phyloP scores from a whole-genome alignment of 2,113 vertebrate genomes.

The Otocyon megalotis region DNA sequence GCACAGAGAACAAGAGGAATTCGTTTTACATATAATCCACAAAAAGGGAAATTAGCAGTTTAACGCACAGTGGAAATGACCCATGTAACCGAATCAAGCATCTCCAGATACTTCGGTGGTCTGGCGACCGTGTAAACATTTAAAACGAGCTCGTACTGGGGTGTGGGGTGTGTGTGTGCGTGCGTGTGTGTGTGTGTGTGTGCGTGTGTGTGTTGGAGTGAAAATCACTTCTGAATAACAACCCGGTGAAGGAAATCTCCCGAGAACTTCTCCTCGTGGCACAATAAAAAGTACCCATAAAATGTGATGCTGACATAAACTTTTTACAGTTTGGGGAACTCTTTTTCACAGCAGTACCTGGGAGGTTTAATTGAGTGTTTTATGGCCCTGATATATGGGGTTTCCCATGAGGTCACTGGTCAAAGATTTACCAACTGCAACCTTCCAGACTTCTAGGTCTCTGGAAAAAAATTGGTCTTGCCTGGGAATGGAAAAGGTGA shows the following conservation, averaged over 20 bases:
- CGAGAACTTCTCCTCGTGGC: neutral
- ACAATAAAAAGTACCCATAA: neutral
- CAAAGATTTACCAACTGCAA: neutral
- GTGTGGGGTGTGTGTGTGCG: rapidly evolving
- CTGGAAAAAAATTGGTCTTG: neutral
- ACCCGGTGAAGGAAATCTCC: neutral
- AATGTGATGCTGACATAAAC: neutral
- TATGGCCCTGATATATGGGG: neutral
- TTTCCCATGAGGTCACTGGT: neutral
- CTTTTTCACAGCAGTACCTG: neutral
- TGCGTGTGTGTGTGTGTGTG: rapidly evolving
- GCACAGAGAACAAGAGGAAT: rapidly evolving
- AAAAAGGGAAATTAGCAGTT: neutral
- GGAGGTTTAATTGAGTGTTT: neutral
- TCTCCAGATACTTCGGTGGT: neutral
- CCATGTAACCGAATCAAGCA: rapidly evolving
- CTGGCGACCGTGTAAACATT: too few species aligned
- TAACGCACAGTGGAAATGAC: neutral
- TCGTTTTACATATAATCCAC: neutral
- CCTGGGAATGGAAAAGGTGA: neutral
- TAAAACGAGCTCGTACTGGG: neutral
- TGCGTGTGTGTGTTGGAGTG: neutral
- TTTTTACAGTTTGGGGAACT: neutral
- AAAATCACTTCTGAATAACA: neutral
- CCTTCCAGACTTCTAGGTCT: neutral